phyloP scores from a whole-genome alignment of 1,140 invertebrate species.

The Cyclina sinensis region DNA sequence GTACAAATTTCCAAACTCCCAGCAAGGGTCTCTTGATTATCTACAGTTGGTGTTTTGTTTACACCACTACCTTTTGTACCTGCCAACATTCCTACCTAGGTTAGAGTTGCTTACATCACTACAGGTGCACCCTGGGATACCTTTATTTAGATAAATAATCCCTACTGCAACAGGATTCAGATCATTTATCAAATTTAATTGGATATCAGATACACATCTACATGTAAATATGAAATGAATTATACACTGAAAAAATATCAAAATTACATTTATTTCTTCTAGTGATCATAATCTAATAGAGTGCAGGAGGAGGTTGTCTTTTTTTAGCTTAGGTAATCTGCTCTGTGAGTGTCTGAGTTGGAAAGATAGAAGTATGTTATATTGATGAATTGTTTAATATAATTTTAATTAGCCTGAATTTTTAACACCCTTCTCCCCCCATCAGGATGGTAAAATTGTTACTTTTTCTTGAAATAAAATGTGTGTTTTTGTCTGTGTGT shows the following conservation, averaged over 20 bases:
- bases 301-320: too few species aligned
- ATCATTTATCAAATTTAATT: conserved; percentile 34
- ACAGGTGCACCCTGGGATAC: conserved; percentile 12
- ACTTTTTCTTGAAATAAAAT: too few species aligned
- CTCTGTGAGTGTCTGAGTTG: too few species aligned
- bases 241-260: not conserved
- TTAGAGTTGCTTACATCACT: not conserved
- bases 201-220: conserved; percentile 13
- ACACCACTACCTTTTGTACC: not conserved
- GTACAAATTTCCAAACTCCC: not conserved
- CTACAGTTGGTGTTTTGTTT: not conserved
- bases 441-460: too few species aligned
- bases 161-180: not conserved
- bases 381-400: too few species aligned
- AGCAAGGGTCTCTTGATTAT: not conserved
- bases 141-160: conserved; percentile 18
- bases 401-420: too few species aligned
- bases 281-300: too few species aligned
- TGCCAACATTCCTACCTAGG: not conserved
- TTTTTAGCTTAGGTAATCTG: too few species aligned
- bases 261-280: too few species aligned
- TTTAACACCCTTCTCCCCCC: too few species aligned
- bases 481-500: too few species aligned
- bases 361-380: too few species aligned
- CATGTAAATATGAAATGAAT: not conserved